These are phyloP conservation scores for Sisor rabdophorus DNA, from an alignment of 2,113 vertebrate genomes.

Conservation along the genomic window DNA sequence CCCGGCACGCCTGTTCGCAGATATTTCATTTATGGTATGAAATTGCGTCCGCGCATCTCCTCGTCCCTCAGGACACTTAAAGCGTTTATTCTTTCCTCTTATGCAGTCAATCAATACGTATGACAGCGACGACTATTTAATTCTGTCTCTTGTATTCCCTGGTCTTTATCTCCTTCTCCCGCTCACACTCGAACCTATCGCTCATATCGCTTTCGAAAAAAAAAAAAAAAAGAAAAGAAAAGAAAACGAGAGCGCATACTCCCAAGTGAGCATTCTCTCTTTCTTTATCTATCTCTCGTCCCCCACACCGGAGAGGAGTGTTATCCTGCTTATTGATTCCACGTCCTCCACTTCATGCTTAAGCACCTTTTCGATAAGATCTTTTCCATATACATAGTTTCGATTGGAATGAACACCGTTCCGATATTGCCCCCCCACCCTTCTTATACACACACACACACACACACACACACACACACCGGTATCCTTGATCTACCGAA, in stretches of 20 bases:
- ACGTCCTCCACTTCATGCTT: conserved; percentile 5
- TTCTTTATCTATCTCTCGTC: conserved; percentile 36
- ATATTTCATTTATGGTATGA: conserved; percentile 85
- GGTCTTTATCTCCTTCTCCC: conserved; percentile 26
- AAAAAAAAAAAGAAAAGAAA: background rate
- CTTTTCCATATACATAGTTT: conserved; percentile 20
- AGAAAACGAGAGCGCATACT: background rate
- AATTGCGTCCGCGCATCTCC: conserved; percentile 74
- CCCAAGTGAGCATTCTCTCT: conserved; percentile 12
- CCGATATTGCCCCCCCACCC: background rate
- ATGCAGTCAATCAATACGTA: conserved; percentile 92
- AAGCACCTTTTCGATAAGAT: conserved; percentile 33
- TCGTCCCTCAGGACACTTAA: conserved; percentile 62
- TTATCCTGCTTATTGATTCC: conserved; percentile 31
- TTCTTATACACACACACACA: too few relatives aligned
- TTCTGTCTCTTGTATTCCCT: conserved; percentile 57
- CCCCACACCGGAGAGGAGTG: background rate
- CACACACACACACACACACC: too few relatives aligned
- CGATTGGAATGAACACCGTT: conserved; percentile 5
- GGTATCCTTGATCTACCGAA: conserved; percentile 21
- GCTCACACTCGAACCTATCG: background rate
- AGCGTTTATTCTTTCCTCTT: conserved; percentile 87
- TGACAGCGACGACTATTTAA: conserved; percentile 83
- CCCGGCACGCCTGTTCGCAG: conserved; percentile 81
- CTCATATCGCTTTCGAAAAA: background rate